Evolutionary conservation across 2,888 invertebrate species (phyloP), one percentile per base, ranked within the genome.

Genomic region (Danaus chrysippus): DNA sequence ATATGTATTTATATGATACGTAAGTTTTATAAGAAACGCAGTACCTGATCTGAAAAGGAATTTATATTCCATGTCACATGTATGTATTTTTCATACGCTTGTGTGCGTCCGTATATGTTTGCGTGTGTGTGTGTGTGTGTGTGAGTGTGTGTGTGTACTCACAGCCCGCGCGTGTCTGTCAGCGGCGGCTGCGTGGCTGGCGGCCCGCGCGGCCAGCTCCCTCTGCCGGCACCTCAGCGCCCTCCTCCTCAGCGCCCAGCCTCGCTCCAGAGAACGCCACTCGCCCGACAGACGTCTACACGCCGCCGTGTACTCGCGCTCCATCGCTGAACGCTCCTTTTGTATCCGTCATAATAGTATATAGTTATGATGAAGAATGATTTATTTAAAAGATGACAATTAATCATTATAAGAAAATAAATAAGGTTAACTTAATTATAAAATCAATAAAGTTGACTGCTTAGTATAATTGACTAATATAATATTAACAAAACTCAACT

Each of bases 251-350:
- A 89, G 87, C 56, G 91, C 87, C 93, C 93, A 93, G 76, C 93
- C 93, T 23, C 92, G 89, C 75, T 93, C 93, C 61, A 93, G 78
- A 65, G 93, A 91, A 43, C 93, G 91, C 87, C 91, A 91, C 77
- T 89, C 92, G 72, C 87, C 92, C 62, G 85, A 92, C 76, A 82
- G 82, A 12, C 90, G 85, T 6, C 90, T 80, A 68, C 93, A 93
- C 59, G 95, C 95, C 0, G 93, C 92, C 3, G 94, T 94, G 87
- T 94, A 95, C 75, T 94, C 94, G 65, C 93, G 87, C 75, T 93
- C 93, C 91, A 94, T 92, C 70, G 85, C 93, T 72, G 84, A 83
- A 0, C 93, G 91, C 76, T 94, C 91, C 91, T 91, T 42, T 34
- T 5, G 23, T 34, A 0, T 34, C 23, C 6, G 2, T 34, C 23